Evolutionary conservation across 2,797 vertebrate genomes (phyloP).

Genomic region (Xenops minutus): DNA sequence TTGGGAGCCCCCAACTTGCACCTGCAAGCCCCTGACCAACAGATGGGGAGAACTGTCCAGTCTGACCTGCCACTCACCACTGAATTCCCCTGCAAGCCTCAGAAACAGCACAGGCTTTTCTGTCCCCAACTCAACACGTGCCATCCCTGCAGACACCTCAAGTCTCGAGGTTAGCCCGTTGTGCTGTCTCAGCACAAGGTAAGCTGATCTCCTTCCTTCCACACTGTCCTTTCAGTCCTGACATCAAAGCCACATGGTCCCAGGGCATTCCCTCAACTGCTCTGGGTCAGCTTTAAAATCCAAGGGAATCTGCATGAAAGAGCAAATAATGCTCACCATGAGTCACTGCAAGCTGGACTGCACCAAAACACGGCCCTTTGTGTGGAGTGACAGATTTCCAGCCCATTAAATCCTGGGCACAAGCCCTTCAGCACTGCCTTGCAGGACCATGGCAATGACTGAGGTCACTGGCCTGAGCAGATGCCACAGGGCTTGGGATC

Average conservation of each 20-base stretch:
- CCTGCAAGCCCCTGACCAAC: not conserved
- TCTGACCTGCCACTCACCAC: not conserved
- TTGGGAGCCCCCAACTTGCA: not conserved
- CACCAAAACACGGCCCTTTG: not conserved
- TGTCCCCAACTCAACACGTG: not conserved
- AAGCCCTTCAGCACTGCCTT: not conserved
- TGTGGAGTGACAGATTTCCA: not conserved
- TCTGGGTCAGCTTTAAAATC: not conserved
- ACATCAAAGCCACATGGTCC: not conserved
- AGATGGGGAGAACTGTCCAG: not conserved
- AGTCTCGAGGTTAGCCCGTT: not conserved
- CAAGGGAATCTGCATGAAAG: not conserved
- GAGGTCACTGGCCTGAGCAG: not conserved
- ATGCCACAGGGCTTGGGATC: not conserved
- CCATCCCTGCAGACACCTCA: not conserved
- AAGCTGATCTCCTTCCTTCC: not conserved
- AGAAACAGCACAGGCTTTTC: not conserved
- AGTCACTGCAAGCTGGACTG: not conserved
- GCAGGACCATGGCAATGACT: not conserved
- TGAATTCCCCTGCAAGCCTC: not conserved
- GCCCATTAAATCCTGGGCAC: not conserved
- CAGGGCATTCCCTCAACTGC: not conserved
- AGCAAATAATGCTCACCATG: not conserved
- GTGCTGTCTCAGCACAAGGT: not conserved
- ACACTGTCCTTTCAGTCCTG: not conserved